Evolutionary conservation across 23 tunicate genomes (phyloP), one percentile per base, ranked within the genome.

Genomic region (Halocynthia aurantium): DNA sequence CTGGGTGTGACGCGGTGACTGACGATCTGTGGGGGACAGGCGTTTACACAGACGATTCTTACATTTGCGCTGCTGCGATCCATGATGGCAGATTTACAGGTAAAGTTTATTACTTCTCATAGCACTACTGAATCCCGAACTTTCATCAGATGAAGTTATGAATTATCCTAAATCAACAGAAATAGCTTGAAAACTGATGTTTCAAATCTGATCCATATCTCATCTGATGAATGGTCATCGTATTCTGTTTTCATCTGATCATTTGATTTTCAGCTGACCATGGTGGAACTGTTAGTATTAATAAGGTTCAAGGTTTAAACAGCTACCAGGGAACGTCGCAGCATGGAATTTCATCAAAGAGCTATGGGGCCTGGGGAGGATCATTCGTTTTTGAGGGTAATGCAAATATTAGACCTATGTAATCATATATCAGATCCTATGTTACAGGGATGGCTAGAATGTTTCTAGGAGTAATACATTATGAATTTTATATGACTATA

Each of bases 11-110:
- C 53, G 77, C 58, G 17, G 76, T 73, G 20, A 57, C 84, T 50
- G 77, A 62, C 53, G 50, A 53, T 40, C 71, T 93, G 54, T 93
- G 85, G 80, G 98, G 98, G 8, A 86, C 98, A 0, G 72, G 72
- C 11, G 70, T 86, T 7, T 93, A 93, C 68, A 78, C 98, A 11
- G 85, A 82, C 10, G 80, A 82, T 22, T 93, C 98, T 6, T 82
- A 77, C 58, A 76, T 93, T 52, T 93, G 98, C 63, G 73, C 87
- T 19, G 98, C 98, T 70, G 98, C 98, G 52, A 86, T 93, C 13
- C 98, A 93, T 64, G 93, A 93, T 74, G 95, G 95, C 50, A 83
- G 87, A 54, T 64, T 83, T 8, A 58, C 73, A 31, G 87, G 95
- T 88, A 57, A 51, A 62, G 61, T 2, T 0, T 31, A 31, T 31